Conservation (phyloP, 1,140 invertebrate genomes). For the Portunus trituberculatus region DNA sequence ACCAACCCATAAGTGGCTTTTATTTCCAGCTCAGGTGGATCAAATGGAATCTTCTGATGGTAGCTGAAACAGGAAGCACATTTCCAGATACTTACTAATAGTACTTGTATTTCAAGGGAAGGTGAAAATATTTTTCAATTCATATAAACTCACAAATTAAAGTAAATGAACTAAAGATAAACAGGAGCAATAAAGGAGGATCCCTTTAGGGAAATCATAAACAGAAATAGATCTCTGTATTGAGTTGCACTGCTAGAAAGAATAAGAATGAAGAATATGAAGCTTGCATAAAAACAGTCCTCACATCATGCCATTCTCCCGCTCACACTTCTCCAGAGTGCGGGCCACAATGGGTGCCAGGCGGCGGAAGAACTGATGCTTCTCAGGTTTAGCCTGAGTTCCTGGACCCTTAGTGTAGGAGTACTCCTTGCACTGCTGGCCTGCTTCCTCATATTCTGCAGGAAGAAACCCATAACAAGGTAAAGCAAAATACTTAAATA, state of each 20-base stretch:
- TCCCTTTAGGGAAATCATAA: too few species aligned
- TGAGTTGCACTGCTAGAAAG: too few species aligned
- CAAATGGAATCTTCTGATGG: conserved; percentile 86
- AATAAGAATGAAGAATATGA: not conserved
- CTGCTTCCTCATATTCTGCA: conserved; percentile 83
- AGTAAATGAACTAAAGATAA: too few species aligned
- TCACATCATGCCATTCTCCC: conserved; percentile 89
- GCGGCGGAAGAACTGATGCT: conserved; percentile 86
- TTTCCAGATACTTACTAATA: conserved; percentile 19
- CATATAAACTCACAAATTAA: too few species aligned
- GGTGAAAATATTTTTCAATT: too few species aligned
- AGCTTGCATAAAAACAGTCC: conserved; percentile 73
- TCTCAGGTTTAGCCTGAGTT: conserved; percentile 84
- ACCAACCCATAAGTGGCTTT: conserved; percentile 86
- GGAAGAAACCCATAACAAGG: conserved; percentile 3
- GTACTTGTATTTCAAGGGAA: too few species aligned
- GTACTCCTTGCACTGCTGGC: conserved; percentile 84
- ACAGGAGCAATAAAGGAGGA: too few species aligned
- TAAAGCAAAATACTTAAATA: not conserved
- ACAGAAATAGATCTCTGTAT: too few species aligned
- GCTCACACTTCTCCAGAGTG: conserved; percentile 87
- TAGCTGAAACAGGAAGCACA: conserved; percentile 82
- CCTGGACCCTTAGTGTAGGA: conserved; percentile 84
- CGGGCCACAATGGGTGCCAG: conserved; percentile 84
- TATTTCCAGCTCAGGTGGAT: conserved; percentile 84